phyloP scores from a whole-genome alignment of 2,888 invertebrate genomes.

The Uloborus plumipes region DNA sequence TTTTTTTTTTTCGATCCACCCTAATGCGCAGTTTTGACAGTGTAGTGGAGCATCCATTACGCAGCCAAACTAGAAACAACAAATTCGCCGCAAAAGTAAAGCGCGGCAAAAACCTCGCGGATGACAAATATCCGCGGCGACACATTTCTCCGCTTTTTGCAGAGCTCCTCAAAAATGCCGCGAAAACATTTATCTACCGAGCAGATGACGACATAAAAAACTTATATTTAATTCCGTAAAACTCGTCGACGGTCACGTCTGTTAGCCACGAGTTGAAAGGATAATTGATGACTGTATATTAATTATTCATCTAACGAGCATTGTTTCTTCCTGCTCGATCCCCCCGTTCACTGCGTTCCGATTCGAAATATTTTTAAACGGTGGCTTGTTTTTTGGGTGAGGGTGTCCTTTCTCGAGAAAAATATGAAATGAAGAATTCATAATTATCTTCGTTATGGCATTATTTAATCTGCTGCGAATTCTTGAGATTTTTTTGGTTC shows the following conservation, averaged over 20 bases:
- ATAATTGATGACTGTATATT: slow-evolving; percentile 59
- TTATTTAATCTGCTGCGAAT: background rate
- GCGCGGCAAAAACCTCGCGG: no score
- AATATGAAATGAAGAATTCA: slow-evolving; percentile 37
- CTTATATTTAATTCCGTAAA: slow-evolving; percentile 9
- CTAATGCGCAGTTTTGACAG: no score
- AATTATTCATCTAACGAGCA: slow-evolving; percentile 55
- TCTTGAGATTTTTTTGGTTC: no score
- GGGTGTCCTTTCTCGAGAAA: background rate
- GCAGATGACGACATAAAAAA: no score
- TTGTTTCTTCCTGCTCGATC: slow-evolving; percentile 19
- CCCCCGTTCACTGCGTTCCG: background rate
- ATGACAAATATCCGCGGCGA: slow-evolving; percentile 1
- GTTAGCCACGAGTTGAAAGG: slow-evolving; percentile 31
- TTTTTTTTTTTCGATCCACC: no score
- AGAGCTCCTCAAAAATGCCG: no score
- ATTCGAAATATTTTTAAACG: no score
- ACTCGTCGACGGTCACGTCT: slow-evolving; percentile 48
- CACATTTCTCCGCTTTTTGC: slow-evolving; percentile 3
- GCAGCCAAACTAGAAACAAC: no score
- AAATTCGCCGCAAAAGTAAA: no score
- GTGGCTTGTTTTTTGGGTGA: slow-evolving; percentile 9
- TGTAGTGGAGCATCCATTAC: no score
- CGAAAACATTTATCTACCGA: no score
- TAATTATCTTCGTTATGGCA: slow-evolving; percentile 50